Conservation (phyloP, 2,888 invertebrate species). For the Napeogenes sylphis region DNA sequence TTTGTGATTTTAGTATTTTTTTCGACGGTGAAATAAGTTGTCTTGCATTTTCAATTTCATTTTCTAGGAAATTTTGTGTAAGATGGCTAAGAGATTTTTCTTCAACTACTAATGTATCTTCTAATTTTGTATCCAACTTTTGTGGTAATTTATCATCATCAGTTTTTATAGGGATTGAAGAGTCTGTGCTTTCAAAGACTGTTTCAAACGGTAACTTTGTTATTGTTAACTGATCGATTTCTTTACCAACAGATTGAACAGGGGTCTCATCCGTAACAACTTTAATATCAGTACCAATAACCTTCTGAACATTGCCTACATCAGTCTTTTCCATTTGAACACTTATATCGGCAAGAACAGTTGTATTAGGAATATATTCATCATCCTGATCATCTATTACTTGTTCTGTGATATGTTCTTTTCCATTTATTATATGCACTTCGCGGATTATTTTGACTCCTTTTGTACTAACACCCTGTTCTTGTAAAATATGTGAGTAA, state of each 20-base stretch:
- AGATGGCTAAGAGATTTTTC: neutral
- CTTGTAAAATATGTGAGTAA: constrained; percentile 27
- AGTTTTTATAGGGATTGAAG: neutral
- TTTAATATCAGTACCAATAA: neutral
- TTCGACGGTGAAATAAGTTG: neutral
- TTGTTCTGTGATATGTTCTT: constrained; percentile 74
- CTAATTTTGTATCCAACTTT: neutral
- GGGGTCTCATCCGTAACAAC: neutral
- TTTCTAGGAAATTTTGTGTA: neutral
- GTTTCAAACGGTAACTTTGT: too few species aligned
- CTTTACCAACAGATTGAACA: neutral
- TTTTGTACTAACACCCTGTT: constrained; percentile 52
- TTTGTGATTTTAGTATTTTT: neutral
- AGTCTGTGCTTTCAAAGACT: too few species aligned
- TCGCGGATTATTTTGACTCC: constrained; percentile 27
- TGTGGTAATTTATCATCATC: neutral
- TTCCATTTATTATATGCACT: constrained; percentile 22
- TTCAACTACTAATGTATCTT: neutral
- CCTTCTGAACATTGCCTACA: neutral
- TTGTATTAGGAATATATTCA: constrained; percentile 49
- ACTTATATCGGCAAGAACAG: constrained; percentile 15
- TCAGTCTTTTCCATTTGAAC: neutral
- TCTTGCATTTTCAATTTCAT: neutral
- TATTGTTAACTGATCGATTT: too few species aligned
- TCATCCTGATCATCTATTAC: constrained; percentile 79